phyloP scores from a whole-genome alignment of 1,140 invertebrate genomes.

The Aleiodes sp. region DNA sequence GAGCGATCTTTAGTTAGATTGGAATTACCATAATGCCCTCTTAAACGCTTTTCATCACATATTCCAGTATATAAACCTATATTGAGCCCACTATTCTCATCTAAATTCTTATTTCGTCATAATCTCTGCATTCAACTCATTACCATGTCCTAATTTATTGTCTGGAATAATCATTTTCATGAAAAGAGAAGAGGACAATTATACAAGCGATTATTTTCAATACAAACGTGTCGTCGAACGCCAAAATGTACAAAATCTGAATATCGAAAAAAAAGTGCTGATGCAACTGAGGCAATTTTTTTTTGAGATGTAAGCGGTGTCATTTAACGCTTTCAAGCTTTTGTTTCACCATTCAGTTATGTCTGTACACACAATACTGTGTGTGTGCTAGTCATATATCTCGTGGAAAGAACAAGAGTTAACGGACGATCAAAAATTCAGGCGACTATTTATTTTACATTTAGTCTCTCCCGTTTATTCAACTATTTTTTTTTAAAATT shows the following conservation, averaged over 20 bases:
- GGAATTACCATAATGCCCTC: background rate
- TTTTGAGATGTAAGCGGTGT: background rate
- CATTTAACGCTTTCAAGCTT: constrained; percentile 6
- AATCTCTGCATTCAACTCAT: background rate
- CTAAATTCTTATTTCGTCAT: background rate
- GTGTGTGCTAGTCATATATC: too few relatives aligned
- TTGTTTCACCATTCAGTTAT: background rate
- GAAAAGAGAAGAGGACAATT: too few relatives aligned
- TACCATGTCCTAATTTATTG: too few relatives aligned
- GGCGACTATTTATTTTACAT: constrained; percentile 9
- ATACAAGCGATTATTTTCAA: too few relatives aligned
- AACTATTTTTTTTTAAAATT: background rate
- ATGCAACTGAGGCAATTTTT: background rate
- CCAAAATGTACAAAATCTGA: too few relatives aligned
- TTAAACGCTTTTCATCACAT: background rate
- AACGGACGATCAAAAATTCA: constrained; percentile 12
- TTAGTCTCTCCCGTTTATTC: background rate
- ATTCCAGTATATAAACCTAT: background rate
- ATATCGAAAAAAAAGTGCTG: background rate
- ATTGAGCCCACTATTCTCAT: background rate
- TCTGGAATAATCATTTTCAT: too few relatives aligned
- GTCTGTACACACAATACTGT: background rate
- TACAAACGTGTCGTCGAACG: too few relatives aligned
- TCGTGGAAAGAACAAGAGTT: background rate
- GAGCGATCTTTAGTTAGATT: background rate